Evolutionary conservation across 2,113 vertebrate genomes (phyloP), one percentile per base, ranked within the genome.

Genomic region (Numida meleagris): DNA sequence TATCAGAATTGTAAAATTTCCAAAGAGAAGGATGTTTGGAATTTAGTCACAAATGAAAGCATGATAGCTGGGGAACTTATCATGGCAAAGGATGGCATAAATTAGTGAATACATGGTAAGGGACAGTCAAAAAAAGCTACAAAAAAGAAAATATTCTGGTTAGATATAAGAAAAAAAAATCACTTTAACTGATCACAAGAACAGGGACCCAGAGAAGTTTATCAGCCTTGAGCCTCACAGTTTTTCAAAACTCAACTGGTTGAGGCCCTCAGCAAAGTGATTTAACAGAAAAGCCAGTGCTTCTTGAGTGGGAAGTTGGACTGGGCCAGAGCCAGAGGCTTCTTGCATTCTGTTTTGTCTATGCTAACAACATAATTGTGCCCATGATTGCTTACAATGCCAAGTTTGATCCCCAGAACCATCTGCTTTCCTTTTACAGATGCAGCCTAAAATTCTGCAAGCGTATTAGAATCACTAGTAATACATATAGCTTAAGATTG

Each of bases 361-460:
- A 2, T 62, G 13, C 51, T 46, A 57, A 61, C 21, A 57, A 9
- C 24, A 4, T 21, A 71, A 71, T 5, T 1, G 0, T 14, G 12
- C 16, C 29, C 4, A 7, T 1, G 1, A 0, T n/a, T 58, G 3
- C 19, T 84, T 7, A 7, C 20, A 51, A 4, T 31, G 12, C 3
- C 8, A 66, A 48, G 7, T 66, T 29, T 58, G 19, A 84, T 15
- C 10, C 4, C 2, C 3, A 2, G 15, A 14, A 78, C 14, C 25
- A 34, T 51, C 33, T 42, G 25, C 3, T 63, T 91, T 87, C 4
- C 9, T 71, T 12, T 82, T 33, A 43, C 3, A 7, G 14, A 31
- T 17, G 2, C 29, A 74, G 11, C 8, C 11, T 46, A 3, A 21
- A 42, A 65, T 34, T 76, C 43, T 72, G 6, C 15, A 24, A 65